Conservation (phyloP, 2,113 vertebrate species). For the Burhinus oedicnemus region DNA sequence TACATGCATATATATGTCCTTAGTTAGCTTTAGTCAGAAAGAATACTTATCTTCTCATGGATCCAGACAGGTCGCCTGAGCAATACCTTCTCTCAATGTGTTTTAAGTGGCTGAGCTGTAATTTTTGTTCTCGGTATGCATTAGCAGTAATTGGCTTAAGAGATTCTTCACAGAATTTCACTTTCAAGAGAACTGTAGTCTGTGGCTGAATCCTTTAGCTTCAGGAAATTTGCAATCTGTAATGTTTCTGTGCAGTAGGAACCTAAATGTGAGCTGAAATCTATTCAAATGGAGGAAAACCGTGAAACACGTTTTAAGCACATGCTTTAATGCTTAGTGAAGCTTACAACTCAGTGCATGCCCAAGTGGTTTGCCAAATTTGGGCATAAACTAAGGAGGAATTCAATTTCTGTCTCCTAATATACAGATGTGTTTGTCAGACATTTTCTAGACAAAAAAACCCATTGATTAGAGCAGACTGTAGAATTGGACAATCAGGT, state of each 20-base stretch:
- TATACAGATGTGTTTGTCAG: background rate
- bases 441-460: background rate
- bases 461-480: background rate
- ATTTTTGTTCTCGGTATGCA: background rate
- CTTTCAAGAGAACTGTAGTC: background rate
- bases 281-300: background rate
- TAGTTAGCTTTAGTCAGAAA: background rate
- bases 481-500: background rate
- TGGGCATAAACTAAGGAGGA: background rate
- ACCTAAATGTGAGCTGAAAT: background rate
- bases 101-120: background rate
- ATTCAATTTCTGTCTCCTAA: background rate
- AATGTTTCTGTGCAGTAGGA: background rate
- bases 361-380: background rate
- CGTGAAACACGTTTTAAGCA: background rate
- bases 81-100: background rate
- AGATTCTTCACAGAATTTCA: background rate
- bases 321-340: background rate
- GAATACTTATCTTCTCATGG: background rate
- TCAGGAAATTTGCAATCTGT: background rate
- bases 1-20: background rate
- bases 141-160: background rate
- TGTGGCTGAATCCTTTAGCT: background rate
- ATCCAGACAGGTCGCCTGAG: background rate
- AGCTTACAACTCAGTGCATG: background rate